A percentile compares a stretch with the other conserved stretches of the same genome.
Evolutionary conservation across 2,888 invertebrate species (phyloP).

Genomic region (Acrobasis repandana): DNA sequence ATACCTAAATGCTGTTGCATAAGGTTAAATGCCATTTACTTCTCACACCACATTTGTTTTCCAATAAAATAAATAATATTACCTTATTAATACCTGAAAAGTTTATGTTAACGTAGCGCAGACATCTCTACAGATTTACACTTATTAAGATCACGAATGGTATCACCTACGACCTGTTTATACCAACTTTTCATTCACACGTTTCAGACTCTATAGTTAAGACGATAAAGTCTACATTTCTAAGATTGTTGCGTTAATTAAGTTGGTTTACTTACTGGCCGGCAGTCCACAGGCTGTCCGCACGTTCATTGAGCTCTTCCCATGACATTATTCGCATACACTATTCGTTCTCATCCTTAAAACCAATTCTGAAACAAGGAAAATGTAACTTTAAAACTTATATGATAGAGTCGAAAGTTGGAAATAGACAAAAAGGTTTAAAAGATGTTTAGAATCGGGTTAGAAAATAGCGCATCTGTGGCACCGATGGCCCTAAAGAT

Average conservation of each 20-base stretch:
- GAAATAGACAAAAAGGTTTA: conserved; percentile 7
- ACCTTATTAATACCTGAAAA: conserved; percentile 42
- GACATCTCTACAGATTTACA: conserved; percentile 59
- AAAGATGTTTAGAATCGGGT: conserved; percentile 42
- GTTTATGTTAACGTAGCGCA: conserved; percentile 44
- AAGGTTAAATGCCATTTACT: neutral
- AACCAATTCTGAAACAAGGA: conserved; percentile 24
- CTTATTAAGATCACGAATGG: conserved; percentile 57
- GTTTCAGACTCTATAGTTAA: conserved; percentile 39
- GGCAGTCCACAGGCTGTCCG: conserved; percentile 80
- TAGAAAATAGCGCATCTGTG: conserved; percentile 76
- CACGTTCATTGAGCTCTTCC: conserved; percentile 81
- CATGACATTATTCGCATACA: conserved; percentile 76
- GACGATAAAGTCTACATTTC: conserved; percentile 48
- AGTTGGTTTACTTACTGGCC: conserved; percentile 64
- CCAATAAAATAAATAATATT: conserved; percentile 36
- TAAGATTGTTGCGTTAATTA: conserved; percentile 47
- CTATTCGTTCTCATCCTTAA: conserved; percentile 45
- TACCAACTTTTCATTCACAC: conserved; percentile 36
- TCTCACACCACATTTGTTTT: conserved; percentile 7
- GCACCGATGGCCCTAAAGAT: conserved; percentile 81
- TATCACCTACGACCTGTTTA: conserved; percentile 41
- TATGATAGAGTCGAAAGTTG: conserved; percentile 26
- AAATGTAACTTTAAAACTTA: conserved; percentile 26
- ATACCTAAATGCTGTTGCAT: neutral